Evolutionary conservation across 2,888 invertebrate genomes (phyloP).

Genomic region (Arctia plantaginis): DNA sequence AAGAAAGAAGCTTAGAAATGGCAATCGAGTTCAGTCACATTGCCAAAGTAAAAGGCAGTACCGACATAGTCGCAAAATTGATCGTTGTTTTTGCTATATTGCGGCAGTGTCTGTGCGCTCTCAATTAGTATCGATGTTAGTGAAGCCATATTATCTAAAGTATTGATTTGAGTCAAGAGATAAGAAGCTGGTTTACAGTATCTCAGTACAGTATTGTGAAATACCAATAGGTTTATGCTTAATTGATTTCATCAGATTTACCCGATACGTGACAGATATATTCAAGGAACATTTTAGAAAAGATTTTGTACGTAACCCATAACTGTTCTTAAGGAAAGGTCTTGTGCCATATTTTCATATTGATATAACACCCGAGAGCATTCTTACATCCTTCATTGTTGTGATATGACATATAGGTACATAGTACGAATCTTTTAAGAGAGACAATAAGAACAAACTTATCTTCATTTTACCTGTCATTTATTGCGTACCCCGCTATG

Average conservation of each 20-base stretch:
- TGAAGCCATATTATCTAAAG: not conserved
- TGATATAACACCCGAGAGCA: not conserved
- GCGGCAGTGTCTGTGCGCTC: not conserved
- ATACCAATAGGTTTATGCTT: not conserved
- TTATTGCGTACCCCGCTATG: not conserved
- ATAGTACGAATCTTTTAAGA: not conserved
- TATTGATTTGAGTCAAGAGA: not conserved
- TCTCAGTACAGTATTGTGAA: not conserved
- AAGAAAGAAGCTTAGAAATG: not conserved
- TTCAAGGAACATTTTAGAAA: not conserved
- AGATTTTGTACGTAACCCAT: not conserved
- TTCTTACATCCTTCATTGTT: not conserved
- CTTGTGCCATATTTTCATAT: not conserved
- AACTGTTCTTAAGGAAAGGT: not conserved
- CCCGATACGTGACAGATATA: not conserved
- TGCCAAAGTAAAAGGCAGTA: not conserved
- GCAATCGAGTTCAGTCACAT: not conserved
- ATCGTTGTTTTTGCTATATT: not conserved
- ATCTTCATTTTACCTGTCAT: not conserved
- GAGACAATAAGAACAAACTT: not conserved
- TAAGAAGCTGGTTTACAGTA: not conserved
- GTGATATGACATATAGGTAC: not conserved
- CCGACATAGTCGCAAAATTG: not conserved
- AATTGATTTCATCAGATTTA: not conserved
- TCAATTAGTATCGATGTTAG: not conserved